Conservation (phyloP, 2,113 vertebrate genomes). For the Elephas maximus region DNA sequence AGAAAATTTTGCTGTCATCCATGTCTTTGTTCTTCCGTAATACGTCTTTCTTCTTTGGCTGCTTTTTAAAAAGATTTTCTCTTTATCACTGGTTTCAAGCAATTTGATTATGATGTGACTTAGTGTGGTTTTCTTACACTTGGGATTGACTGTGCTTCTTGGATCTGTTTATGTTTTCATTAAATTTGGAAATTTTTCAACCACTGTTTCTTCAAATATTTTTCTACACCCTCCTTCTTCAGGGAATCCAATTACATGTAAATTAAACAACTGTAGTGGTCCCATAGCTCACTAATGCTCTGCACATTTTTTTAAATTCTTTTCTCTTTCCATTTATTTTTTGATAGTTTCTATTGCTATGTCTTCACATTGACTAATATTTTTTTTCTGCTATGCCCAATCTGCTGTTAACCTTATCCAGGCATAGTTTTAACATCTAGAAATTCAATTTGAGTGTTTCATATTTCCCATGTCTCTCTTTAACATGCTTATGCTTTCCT, state of each 20-base stretch:
- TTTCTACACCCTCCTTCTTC: neutral
- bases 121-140: neutral
- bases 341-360: neutral
- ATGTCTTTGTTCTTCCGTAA: neutral
- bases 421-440: neutral
- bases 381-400: neutral
- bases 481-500: neutral
- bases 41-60: neutral
- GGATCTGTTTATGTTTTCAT: neutral
- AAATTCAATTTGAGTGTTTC: neutral
- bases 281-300: neutral
- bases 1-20: neutral
- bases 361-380: neutral
- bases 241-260: neutral
- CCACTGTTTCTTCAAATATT: neutral
- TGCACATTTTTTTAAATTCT: neutral
- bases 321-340: neutral
- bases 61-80: neutral
- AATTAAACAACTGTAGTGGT: neutral
- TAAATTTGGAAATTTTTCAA: neutral
- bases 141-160: neutral
- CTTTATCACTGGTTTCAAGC: neutral
- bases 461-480: neutral
- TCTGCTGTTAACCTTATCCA: neutral
- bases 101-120: neutral